phyloP scores from a whole-genome alignment of 2,113 vertebrate species.

The Poeciliopsis prolifica region DNA sequence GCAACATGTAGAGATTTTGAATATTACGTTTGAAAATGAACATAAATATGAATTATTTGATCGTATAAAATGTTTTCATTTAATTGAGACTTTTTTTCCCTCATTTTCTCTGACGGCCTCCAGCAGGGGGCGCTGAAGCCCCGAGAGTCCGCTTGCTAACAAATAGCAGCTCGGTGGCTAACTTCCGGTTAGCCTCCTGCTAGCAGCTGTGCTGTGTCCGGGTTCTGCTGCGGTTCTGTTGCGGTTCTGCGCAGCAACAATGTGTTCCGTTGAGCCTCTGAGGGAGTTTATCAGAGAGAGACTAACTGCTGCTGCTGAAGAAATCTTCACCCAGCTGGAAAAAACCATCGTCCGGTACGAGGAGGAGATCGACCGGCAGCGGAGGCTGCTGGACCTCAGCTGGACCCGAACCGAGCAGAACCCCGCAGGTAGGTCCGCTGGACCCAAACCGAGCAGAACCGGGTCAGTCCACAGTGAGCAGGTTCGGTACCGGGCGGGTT shows the following conservation, averaged over 20 bases:
- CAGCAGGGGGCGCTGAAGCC: no score
- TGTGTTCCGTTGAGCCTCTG: background rate
- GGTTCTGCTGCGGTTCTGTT: background rate
- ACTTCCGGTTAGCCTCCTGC: background rate
- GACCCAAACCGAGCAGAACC: no score
- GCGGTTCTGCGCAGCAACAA: background rate
- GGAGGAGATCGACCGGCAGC: background rate
- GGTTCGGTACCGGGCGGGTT: background rate
- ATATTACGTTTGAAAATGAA: no score
- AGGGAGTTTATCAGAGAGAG: background rate
- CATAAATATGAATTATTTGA: no score
- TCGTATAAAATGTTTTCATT: no score
- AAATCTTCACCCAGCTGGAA: background rate
- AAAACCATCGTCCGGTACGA: background rate
- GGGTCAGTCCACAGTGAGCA: background rate
- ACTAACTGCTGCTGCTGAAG: background rate
- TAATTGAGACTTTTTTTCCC: no score
- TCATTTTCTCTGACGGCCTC: no score
- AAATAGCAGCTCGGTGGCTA: background rate
- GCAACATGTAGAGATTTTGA: no score
- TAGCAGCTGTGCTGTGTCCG: background rate
- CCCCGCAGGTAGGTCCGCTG: no score
- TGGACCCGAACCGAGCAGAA: no score
- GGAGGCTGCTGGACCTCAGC: background rate
- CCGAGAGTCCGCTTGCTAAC: no score